A percentile compares a stretch with the other conserved stretches of the same genome.
Conservation (phyloP, 2,888 invertebrate species). For the Theristus sp. region DNA sequence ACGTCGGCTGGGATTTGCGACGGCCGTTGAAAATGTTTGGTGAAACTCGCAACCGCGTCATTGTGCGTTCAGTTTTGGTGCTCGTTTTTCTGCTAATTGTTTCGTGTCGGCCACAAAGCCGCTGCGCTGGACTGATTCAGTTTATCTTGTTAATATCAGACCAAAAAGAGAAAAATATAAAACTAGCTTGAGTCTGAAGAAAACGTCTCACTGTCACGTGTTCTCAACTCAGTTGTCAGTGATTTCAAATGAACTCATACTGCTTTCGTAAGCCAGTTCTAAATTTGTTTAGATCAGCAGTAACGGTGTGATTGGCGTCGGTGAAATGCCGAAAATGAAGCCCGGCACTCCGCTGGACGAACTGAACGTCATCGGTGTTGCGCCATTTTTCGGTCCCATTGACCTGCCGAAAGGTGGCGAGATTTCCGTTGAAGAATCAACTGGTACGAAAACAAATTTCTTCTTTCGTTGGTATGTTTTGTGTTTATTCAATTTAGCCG, state of each 20-base stretch:
- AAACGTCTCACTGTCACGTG: too few relatives aligned
- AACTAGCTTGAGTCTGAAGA: too few relatives aligned
- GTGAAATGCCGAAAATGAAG: conserved; percentile 11
- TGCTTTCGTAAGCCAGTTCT: background rate
- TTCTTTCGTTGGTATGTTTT: too few relatives aligned
- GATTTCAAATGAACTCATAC: too few relatives aligned
- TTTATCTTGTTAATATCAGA: too few relatives aligned
- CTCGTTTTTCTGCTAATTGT: background rate
- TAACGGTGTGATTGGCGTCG: conserved; percentile 19
- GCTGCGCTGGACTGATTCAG: too few relatives aligned
- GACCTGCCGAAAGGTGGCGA: conserved; percentile 16
- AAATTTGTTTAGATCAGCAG: conserved; percentile 16
- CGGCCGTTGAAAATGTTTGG: conserved; percentile 22
- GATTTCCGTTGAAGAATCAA: conserved; percentile 8
- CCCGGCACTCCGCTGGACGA: conserved; percentile 14
- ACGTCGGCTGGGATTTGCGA: conserved; percentile 17
- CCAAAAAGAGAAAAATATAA: too few relatives aligned
- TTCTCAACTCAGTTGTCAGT: too few relatives aligned
- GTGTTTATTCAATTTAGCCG: too few relatives aligned
- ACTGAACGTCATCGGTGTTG: conserved; percentile 18
- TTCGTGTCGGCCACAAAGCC: background rate
- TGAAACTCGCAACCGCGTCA: conserved; percentile 13
- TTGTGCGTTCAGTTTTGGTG: conserved; percentile 9
- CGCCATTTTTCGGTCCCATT: conserved; percentile 23
- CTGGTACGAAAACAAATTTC: too few relatives aligned